Conservation (phyloP, 92 coral and sea anemone species). For the Siderastrea siderea region DNA sequence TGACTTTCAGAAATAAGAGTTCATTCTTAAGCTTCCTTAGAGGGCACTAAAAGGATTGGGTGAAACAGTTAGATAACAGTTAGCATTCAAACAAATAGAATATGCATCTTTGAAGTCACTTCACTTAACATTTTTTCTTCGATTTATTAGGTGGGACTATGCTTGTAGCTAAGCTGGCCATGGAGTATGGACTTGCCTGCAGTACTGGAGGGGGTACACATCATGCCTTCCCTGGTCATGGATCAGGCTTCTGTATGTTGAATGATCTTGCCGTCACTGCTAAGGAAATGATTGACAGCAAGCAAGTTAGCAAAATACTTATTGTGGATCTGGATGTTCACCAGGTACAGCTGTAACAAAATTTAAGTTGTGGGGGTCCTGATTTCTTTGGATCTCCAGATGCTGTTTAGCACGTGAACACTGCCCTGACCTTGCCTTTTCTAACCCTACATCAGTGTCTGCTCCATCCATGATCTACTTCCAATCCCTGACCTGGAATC, state of each 20-base stretch:
- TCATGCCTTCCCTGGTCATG: constrained; percentile 78
- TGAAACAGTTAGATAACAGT: no score
- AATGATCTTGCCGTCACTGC: constrained; percentile 79
- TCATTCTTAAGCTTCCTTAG: no score
- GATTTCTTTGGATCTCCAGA: no score
- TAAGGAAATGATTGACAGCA: constrained; percentile 47
- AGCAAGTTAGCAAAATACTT: constrained; percentile 52
- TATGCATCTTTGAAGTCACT: neutral
- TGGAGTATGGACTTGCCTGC: constrained; percentile 77
- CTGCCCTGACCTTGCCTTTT: no score
- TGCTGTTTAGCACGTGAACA: neutral
- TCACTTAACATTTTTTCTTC: neutral
- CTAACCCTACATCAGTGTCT: no score
- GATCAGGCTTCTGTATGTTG: constrained; percentile 80
- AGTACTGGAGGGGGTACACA: constrained; percentile 85
- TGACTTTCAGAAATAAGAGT: no score
- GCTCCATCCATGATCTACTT: no score
- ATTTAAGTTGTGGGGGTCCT: neutral
- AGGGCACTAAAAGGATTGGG: no score
- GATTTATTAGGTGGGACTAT: constrained; percentile 70
- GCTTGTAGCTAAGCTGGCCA: constrained; percentile 73
- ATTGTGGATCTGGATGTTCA: constrained; percentile 84
- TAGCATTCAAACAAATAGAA: no score
- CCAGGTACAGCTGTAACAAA: constrained; percentile 47
- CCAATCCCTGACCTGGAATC: no score